Base-by-base conservation (phyloP, 2,888 invertebrate genomes). In the Sphecodes monilicornis region DNA sequence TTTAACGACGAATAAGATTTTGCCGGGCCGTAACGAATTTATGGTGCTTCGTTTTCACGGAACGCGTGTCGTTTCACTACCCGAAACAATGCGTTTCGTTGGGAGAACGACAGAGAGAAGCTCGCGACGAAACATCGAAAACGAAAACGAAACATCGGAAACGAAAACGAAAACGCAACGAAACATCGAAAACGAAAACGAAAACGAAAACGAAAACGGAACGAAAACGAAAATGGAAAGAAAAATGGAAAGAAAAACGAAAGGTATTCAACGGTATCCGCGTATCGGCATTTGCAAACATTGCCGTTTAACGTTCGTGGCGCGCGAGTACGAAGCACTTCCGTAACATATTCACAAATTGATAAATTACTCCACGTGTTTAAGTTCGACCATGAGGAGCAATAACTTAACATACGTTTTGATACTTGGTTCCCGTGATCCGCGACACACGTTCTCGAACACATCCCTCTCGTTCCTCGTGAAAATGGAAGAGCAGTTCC, bases 281-380 rank as follows among this genome's bases (percentile, higher is more conserved):
- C 70, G 84, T 64, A 73, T 84, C 32, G 77, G 70, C 82, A 86
- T 86, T 86, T 76, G 87, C 86, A 87, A 86, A 87, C 82, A 87
- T 80, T 82, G 84, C 41, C 87, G 87, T 78, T 86, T 78, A 87
- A 87, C 87, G 86, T 84, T 84, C 84, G 82, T 76, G 86, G 76
- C 86, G 86, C 88, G 84, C 85, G 84, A 90, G 90, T 85, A 86
- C 90, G 85, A 88, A 89, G 79, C 89, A 89, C 90, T 91, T 90
- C 90, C 90, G 90, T 90, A 90, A 90, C 90, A 90, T 90, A 90
- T 90, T 90, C 91, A 83, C 87, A 90, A 91, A 90, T 90, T 90
- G 90, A 91, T 90, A 90, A 90, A 90, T 90, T 90, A 90, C 90
- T 90, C 91, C 91, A 90, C 91, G 91, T 91, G 90, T 91, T 90